Evolutionary conservation across 2,797 vertebrate genomes (phyloP).

Genomic region (Coreius guichenoti): DNA sequence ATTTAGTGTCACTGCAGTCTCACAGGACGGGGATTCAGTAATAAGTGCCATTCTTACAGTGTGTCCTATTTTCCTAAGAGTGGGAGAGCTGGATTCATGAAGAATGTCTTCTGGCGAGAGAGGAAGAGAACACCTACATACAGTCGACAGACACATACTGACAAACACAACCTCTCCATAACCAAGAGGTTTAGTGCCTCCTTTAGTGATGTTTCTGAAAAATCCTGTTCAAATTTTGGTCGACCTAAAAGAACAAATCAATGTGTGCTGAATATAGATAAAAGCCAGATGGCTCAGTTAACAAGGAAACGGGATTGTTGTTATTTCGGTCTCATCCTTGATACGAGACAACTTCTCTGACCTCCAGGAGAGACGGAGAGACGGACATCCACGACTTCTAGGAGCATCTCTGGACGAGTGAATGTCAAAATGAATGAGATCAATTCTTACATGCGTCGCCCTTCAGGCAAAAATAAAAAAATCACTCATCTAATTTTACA

Average conservation of each 20-base stretch:
- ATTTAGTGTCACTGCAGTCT: slow-evolving; percentile 68
- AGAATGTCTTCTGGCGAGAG: slow-evolving; percentile 41
- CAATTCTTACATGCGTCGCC: slow-evolving; percentile 3
- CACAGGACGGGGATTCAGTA: slow-evolving; percentile 63
- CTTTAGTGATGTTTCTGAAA: slow-evolving; percentile 6
- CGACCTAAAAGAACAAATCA: neutral
- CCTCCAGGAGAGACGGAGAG: slow-evolving; percentile 1
- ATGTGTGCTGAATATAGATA: neutral
- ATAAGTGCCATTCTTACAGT: slow-evolving; percentile 59
- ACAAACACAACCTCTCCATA: neutral
- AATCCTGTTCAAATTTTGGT: neutral
- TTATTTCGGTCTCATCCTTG: slow-evolving; percentile 22
- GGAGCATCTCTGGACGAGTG: neutral
- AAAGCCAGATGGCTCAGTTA: slow-evolving; percentile 6
- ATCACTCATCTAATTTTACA: slow-evolving; percentile 1
- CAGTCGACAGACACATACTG: neutral
- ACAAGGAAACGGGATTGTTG: neutral
- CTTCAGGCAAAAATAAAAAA: slow-evolving; percentile 3
- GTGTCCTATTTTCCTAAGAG: slow-evolving; percentile 69
- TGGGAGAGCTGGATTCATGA: slow-evolving; percentile 55
- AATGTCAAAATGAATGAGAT: slow-evolving; percentile 51
- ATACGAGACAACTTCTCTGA: neutral
- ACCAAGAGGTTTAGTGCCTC: neutral
- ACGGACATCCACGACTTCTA: neutral
- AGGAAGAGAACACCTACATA: slow-evolving; percentile 11